Conservation (phyloP, 2,113 vertebrate species). For the Mesocricetus auratus region DNA sequence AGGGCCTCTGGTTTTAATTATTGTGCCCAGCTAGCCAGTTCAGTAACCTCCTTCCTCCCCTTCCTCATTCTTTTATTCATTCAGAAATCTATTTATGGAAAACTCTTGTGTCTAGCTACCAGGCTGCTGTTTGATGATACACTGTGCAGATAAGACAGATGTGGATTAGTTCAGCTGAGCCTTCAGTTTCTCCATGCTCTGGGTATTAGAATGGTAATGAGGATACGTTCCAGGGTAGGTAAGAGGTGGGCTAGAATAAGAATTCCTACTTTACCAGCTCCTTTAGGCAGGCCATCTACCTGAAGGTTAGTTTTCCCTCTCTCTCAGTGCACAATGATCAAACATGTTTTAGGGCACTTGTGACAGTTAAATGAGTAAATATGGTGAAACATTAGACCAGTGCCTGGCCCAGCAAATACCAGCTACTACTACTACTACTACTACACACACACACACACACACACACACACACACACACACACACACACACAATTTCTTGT, state of each 20-base stretch:
- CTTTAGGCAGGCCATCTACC: not conserved
- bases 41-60: not conserved
- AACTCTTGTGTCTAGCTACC: not conserved
- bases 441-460: too few species aligned
- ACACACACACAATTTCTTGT: not conserved
- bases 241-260: not conserved
- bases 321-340: not conserved
- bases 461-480: too few species aligned
- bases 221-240: not conserved
- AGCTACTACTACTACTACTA: too few species aligned
- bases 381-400: not conserved
- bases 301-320: not conserved
- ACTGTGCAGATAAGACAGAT: not conserved
- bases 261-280: not conserved
- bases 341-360: not conserved
- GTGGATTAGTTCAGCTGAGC: not conserved
- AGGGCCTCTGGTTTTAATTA: constrained; percentile 3
- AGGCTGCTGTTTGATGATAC: not conserved
- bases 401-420: not conserved
- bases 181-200: not conserved
- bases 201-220: not conserved
- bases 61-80: constrained; percentile 49
- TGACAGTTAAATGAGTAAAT: not conserved
- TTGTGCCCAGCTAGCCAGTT: not conserved
- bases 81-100: not conserved